Conservation (phyloP, 2,797 vertebrate species). For the Manis crassicaudata region DNA sequence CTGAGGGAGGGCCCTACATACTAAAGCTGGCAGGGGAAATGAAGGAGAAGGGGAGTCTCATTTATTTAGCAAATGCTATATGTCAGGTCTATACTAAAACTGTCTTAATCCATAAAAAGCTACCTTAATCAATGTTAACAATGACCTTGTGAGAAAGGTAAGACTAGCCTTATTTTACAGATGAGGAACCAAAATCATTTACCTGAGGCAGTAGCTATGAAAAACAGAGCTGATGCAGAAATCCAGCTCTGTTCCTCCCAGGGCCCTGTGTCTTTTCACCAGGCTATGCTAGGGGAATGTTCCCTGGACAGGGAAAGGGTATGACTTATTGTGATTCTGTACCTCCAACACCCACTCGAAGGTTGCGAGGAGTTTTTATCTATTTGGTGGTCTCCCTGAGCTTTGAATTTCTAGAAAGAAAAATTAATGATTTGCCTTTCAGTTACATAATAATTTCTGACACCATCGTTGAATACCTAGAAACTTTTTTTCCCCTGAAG, state of each 20-base stretch:
- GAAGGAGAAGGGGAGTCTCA: background rate
- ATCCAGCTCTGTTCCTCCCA: background rate
- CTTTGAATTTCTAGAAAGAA: conserved; percentile 43
- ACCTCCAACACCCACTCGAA: background rate
- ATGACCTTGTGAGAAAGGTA: conserved; percentile 44
- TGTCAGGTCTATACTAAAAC: conserved; percentile 4
- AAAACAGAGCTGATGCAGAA: conserved; percentile 8
- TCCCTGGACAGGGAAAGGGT: background rate
- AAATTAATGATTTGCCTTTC: conserved; percentile 39
- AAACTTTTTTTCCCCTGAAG: background rate
- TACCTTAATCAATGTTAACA: conserved; percentile 24
- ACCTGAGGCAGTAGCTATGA: background rate
- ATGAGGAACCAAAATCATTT: conserved; percentile 14
- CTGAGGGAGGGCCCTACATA: background rate
- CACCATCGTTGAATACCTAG: background rate
- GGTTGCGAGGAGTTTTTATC: background rate
- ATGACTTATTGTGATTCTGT: background rate
- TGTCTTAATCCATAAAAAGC: conserved; percentile 46
- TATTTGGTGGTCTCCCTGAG: background rate
- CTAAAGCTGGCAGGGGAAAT: background rate
- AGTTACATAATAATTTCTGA: background rate
- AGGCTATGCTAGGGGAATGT: background rate
- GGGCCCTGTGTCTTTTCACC: background rate
- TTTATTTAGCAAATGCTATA: conserved; percentile 50
- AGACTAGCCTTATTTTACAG: conserved; percentile 32